phyloP scores from a whole-genome alignment of 2,888 invertebrate species.

The Synanthedon andrenaeformis region DNA sequence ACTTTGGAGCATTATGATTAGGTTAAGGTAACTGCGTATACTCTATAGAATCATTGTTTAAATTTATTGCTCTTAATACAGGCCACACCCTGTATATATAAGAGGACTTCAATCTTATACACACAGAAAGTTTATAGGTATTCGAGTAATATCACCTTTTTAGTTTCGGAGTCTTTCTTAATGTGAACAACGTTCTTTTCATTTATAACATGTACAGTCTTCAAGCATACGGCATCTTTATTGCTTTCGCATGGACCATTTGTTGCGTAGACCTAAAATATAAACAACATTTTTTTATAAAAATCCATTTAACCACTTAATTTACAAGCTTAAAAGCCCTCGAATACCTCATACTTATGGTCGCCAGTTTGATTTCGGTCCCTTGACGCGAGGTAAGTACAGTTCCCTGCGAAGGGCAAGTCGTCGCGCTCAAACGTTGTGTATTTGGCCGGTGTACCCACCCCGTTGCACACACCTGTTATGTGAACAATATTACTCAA shows the following conservation, averaged over 20 bases:
- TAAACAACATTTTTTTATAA: neutral
- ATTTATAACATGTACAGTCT: slow-evolving; percentile 75
- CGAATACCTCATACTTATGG: slow-evolving; percentile 54
- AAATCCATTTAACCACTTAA: too few species aligned
- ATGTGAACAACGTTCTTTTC: slow-evolving; percentile 73
- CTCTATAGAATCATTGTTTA: too few species aligned
- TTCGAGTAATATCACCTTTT: slow-evolving; percentile 31
- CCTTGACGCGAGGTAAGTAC: slow-evolving; percentile 83
- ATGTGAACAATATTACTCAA: neutral
- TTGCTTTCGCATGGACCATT: slow-evolving; percentile 77
- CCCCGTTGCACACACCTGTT: slow-evolving; percentile 75
- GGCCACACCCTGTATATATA: too few species aligned
- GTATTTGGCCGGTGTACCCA: slow-evolving; percentile 82
- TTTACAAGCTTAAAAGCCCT: too few species aligned
- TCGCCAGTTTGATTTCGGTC: slow-evolving; percentile 68
- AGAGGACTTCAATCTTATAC: too few species aligned
- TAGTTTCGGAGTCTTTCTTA: slow-evolving; percentile 39
- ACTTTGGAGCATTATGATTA: too few species aligned
- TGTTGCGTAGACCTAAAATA: slow-evolving; percentile 73
- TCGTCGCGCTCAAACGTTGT: slow-evolving; percentile 85
- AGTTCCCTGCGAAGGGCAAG: slow-evolving; percentile 85
- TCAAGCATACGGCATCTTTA: slow-evolving; percentile 71
- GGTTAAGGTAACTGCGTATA: too few species aligned
- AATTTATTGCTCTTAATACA: too few species aligned
- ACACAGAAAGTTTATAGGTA: neutral